Conservation (phyloP, 2,888 invertebrate species). For the Lymantria dispar region DNA sequence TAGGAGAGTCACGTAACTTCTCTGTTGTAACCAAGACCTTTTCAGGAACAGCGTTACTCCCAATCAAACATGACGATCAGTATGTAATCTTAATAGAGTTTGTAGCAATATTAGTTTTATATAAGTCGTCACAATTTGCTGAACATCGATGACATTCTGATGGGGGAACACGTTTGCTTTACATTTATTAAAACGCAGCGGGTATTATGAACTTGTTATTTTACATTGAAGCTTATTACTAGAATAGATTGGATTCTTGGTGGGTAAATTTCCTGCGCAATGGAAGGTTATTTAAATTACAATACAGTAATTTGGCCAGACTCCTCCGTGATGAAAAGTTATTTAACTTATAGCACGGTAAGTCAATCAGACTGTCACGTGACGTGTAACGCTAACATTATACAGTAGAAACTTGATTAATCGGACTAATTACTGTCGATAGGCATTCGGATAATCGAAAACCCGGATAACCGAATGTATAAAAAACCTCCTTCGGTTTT, state of each 20-base stretch:
- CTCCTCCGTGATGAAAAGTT: too few species aligned
- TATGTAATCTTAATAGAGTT: constrained; percentile 16
- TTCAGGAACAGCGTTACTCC: constrained; percentile 1
- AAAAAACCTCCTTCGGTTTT: too few species aligned
- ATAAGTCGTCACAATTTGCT: constrained; percentile 53
- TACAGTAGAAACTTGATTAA: too few species aligned
- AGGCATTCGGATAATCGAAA: too few species aligned
- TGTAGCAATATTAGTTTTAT: constrained; percentile 27
- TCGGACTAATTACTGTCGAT: too few species aligned
- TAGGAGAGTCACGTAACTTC: not conserved
- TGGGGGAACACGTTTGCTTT: constrained; percentile 61
- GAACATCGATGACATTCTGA: constrained; percentile 78
- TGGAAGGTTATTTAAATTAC: too few species aligned
- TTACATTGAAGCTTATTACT: constrained; percentile 28
- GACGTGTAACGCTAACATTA: too few species aligned
- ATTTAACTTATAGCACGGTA: too few species aligned
- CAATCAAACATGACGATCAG: constrained; percentile 26
- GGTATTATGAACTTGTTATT: constrained; percentile 55
- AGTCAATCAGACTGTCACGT: too few species aligned
- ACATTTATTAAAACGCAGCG: constrained; percentile 75
- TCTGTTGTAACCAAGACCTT: constrained; percentile 2
- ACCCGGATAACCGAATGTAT: too few species aligned
- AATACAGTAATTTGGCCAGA: too few species aligned
- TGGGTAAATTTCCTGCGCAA: too few species aligned
- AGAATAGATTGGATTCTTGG: constrained; percentile 27